Base-by-base conservation (phyloP, 2,888 invertebrate genomes). In the Eupithecia dodoneata region DNA sequence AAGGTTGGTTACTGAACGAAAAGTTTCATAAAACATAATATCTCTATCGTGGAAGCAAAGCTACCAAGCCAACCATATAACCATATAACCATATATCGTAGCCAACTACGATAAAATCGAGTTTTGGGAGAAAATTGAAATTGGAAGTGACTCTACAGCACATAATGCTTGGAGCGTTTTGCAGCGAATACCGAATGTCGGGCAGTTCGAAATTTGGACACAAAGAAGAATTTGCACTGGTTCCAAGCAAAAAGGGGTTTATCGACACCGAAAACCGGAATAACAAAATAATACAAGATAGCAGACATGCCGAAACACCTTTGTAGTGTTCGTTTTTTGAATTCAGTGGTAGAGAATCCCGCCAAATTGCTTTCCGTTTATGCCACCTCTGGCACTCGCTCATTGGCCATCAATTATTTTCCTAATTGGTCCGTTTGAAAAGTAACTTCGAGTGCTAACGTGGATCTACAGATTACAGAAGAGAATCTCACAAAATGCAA, bases 341-440 rank as follows among this genome's bases (percentile, higher is more conserved):
- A 69, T 45, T 10, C 44, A n/a, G n/a, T n/a, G 69, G 69, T 10
- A 66, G 77, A 74, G 75, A 73, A 73, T 75, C 74, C 76, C 69
- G 63, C 63, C 78, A 74, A 81, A 82, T 80, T 80, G 80, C 74
- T 79, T 80, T 79, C 77, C 76, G 74, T 79, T 76, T 74, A 55
- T 75, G 73, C 66, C 77, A 74, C 76, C 72, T 73, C 75, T 65
- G 77, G 55, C 77, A 74, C 76, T 85, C 84, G 86, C 85, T 89
- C 89, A 90, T 91, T 89, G 88, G 87, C 87, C 87, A 88, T 87
- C 89, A 86, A 87, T 90, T 90, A 90, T 89, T 88, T 84, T 85
- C 84, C 90, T 92, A 92, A 93, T 92, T 93, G 92, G 88, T 88
- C 89, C 85, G 86, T 83, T 84, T 83, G 85, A 85, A 88, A 85